These are phyloP conservation scores for Nemoura dubitans DNA, from an alignment of 2,888 invertebrate species.

Conservation along the genomic window DNA sequence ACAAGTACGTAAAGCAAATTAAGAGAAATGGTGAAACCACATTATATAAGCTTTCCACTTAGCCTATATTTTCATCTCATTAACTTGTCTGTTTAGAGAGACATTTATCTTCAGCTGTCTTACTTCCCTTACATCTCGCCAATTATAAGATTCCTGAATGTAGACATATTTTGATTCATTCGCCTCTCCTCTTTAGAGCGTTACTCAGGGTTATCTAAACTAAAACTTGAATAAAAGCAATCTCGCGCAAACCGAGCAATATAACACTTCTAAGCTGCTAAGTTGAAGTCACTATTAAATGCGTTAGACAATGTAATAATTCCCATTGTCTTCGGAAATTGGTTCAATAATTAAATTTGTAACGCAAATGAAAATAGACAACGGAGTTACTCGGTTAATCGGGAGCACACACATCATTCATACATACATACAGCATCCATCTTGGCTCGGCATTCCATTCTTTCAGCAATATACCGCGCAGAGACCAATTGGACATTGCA, in stretches of 20 bases:
- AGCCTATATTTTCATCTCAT: background rate
- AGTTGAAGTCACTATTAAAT: background rate
- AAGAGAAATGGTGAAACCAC: no score
- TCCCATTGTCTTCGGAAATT: background rate
- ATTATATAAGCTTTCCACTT: background rate
- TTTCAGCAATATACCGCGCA: background rate
- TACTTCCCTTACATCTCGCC: background rate
- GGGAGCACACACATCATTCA: background rate
- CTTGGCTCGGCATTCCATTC: background rate
- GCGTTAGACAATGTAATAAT: background rate
- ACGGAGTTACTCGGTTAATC: background rate
- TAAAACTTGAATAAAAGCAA: background rate
- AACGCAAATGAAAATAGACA: background rate
- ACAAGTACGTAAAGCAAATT: background rate
- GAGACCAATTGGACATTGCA: background rate
- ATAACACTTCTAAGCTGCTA: background rate
- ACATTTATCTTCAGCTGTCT: background rate
- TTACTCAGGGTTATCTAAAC: background rate
- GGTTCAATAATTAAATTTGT: background rate
- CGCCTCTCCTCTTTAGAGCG: background rate
- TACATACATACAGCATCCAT: background rate
- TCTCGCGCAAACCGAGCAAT: background rate
- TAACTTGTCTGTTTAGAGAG: background rate
- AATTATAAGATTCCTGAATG: background rate
- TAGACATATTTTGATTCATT: background rate